Evolutionary conservation across 2,888 invertebrate species (phyloP).

Genomic region (Metalampra italica): DNA sequence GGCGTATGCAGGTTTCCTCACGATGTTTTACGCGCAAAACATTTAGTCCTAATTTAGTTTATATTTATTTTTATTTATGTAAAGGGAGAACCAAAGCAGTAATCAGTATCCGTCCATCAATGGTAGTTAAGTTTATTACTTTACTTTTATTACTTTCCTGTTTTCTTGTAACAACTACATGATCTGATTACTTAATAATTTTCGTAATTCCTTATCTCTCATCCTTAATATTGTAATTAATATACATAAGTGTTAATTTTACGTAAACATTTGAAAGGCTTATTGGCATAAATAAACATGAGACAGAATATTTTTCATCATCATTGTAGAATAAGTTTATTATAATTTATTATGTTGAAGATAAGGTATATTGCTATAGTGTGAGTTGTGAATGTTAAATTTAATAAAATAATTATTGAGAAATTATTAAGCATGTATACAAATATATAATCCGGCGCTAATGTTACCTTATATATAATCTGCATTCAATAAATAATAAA

Average conservation of each 20-base stretch:
- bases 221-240: background rate
- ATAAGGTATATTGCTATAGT: background rate
- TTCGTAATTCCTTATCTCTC: constrained; percentile 1
- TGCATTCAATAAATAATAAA: constrained; percentile 34
- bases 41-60: background rate
- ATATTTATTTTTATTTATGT: too few relatives aligned
- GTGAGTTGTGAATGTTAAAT: constrained; percentile 5
- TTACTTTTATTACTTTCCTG: constrained; percentile 4
- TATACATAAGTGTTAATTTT: background rate
- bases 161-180: background rate
- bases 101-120: constrained; percentile 79
- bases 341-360: constrained; percentile 3
- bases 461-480: constrained; percentile 69
- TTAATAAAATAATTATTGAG: constrained; percentile 7
- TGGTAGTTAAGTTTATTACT: constrained; percentile 57
- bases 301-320: constrained; percentile 31
- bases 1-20: too few relatives aligned
- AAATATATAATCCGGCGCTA: constrained; percentile 55
- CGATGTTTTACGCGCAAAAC: too few relatives aligned
- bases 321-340: constrained; percentile 15
- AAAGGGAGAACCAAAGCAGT: constrained; percentile 71
- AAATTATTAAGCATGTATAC: constrained; percentile 17
- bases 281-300: background rate
- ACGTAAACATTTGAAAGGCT: background rate
- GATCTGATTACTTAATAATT: constrained; percentile 3